Evolutionary conservation across 2,797 vertebrate species (phyloP).

Genomic region (Fundulus diaphanus): DNA sequence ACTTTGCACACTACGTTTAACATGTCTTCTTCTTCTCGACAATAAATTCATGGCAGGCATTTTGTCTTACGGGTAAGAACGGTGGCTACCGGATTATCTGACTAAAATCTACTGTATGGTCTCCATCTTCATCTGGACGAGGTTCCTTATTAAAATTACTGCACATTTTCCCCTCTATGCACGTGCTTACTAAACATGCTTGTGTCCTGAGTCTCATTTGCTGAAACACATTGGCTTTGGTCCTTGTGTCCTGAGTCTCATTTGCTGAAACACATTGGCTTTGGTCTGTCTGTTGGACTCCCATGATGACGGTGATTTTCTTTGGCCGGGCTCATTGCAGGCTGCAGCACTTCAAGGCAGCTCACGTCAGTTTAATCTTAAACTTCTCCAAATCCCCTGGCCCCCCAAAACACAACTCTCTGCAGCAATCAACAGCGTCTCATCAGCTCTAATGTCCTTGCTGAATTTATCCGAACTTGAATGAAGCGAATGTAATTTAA

Average conservation of each 20-base stretch:
- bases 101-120: conserved; percentile 6
- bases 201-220: conserved; percentile 12
- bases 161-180: conserved; percentile 1
- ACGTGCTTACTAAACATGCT: background rate
- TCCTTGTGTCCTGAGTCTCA: conserved; percentile 18
- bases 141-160: conserved; percentile 11
- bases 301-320: conserved; percentile 45
- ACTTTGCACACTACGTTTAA: conserved; percentile 62
- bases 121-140: background rate
- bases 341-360: conserved; percentile 60
- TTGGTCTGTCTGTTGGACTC: conserved; percentile 31
- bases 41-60: conserved; percentile 30
- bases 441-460: conserved; percentile 55
- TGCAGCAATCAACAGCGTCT: conserved; percentile 58
- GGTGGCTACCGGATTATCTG: conserved; percentile 26
- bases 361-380: conserved; percentile 58
- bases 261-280: conserved; percentile 29
- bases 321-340: conserved; percentile 45
- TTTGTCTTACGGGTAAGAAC: conserved; percentile 14
- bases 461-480: conserved; percentile 54
- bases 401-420: conserved; percentile 47
- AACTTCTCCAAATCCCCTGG: conserved; percentile 48
- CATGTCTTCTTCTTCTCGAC: conserved; percentile 36
- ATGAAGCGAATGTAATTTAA: conserved; percentile 43
- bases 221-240: conserved; percentile 41